Percentiles rank a stretch among this genome's conserved stretches.
Conservation (phyloP, 2,797 vertebrate species). For the Neosilurus hyrtlii region DNA sequence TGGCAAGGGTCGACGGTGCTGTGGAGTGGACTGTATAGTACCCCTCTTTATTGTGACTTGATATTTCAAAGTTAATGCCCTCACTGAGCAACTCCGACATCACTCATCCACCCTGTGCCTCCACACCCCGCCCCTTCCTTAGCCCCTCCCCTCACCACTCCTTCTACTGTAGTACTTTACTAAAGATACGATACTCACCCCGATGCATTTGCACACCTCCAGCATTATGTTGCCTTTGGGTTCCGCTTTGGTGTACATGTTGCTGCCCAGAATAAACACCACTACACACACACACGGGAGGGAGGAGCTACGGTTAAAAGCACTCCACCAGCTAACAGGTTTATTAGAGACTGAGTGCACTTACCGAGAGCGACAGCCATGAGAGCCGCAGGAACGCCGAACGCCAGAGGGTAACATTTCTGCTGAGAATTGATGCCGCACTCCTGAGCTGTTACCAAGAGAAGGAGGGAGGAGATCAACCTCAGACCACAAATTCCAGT, state of each 20-base stretch:
- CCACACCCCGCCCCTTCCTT: no score
- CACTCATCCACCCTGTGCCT: no score
- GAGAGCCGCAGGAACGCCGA: conserved; percentile 89
- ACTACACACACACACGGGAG: conserved; percentile 65
- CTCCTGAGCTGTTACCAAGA: conserved; percentile 73
- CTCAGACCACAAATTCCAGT: not conserved
- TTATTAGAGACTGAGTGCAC: conserved; percentile 43
- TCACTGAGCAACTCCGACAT: no score
- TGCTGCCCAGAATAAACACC: conserved; percentile 82
- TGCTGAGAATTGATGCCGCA: conserved; percentile 81
- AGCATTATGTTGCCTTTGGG: conserved; percentile 89
- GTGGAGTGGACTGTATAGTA: no score
- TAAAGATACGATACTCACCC: conserved; percentile 68
- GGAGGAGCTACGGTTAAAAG: conserved; percentile 32
- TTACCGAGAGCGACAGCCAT: conserved; percentile 87
- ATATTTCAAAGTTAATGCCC: no score
- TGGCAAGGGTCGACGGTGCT: no score
- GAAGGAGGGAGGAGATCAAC: conserved; percentile 4
- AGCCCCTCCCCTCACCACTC: no score
- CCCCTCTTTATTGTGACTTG: no score
- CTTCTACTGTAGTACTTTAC: no score
- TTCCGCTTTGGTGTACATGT: conserved; percentile 82
- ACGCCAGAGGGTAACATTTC: conserved; percentile 88
- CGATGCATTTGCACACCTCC: conserved; percentile 80
- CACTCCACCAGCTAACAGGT: not conserved